These are phyloP conservation scores for Cephus runcator DNA, from an alignment of 2,888 invertebrate genomes.

Conservation along the genomic window DNA sequence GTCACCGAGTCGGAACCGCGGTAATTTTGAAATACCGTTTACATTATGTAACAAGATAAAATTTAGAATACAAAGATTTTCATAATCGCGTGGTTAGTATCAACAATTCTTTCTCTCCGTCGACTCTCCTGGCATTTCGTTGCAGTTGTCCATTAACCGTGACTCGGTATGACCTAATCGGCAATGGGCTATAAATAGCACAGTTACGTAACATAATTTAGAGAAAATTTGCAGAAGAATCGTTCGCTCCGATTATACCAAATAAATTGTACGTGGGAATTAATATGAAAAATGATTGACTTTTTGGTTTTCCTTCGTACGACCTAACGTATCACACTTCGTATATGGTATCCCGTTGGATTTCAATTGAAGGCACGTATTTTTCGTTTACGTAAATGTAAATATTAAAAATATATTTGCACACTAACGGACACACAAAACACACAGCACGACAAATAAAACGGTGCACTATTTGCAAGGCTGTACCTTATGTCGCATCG, in stretches of 20 bases:
- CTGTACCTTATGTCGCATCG: neutral
- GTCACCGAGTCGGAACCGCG: neutral
- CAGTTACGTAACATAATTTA: neutral
- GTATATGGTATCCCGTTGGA: no score
- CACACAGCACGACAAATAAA: neutral
- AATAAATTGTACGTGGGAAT: neutral
- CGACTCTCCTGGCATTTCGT: neutral
- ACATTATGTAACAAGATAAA: neutral
- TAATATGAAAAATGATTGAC: no score
- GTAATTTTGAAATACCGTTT: neutral
- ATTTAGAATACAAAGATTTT: neutral
- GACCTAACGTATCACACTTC: no score
- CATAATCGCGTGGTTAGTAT: neutral
- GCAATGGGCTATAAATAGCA: neutral
- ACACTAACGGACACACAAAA: neutral
- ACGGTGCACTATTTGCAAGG: neutral
- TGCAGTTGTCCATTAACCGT: neutral
- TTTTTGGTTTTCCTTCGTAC: rapidly evolving
- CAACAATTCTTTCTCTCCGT: neutral
- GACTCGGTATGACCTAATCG: neutral
- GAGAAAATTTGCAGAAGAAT: neutral
- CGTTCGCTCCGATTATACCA: neutral
- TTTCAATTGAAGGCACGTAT: no score
- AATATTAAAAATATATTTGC: neutral
- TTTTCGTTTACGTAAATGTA: neutral